Evolutionary conservation across 2,113 vertebrate species (phyloP).

Genomic region (Halcyon malimbica): DNA sequence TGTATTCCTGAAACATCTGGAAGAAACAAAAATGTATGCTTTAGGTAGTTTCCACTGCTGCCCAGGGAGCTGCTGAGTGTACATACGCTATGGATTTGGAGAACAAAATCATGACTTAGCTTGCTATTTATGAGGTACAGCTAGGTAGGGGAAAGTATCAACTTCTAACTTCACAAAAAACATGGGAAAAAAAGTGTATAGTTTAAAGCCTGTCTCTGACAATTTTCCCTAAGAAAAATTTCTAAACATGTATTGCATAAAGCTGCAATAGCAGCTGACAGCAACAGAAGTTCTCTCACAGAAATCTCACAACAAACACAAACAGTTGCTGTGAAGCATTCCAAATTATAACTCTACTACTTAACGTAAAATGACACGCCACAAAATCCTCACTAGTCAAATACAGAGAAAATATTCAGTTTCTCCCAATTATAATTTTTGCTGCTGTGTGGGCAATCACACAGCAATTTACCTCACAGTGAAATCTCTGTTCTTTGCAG

Average conservation of each 20-base stretch:
- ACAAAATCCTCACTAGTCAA: neutral
- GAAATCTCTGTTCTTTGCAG: constrained; percentile 64
- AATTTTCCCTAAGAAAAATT: neutral
- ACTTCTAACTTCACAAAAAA: constrained; percentile 17
- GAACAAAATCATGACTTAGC: neutral
- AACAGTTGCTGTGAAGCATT: neutral
- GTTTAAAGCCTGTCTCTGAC: neutral
- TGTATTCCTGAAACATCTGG: constrained; percentile 2
- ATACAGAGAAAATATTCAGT: constrained; percentile 19
- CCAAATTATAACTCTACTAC: neutral
- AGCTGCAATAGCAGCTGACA: neutral
- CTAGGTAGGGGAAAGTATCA: neutral
- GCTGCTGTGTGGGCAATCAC: constrained; percentile 13
- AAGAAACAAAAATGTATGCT: neutral
- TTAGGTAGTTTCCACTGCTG: neutral
- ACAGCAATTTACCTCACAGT: constrained; percentile 33
- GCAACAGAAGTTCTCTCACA: neutral
- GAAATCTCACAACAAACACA: neutral
- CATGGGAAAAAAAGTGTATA: neutral
- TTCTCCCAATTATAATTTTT: constrained; percentile 36
- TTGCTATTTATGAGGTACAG: neutral
- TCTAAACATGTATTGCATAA: neutral
- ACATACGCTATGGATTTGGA: neutral
- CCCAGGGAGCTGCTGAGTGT: neutral
- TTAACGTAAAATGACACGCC: neutral